phyloP scores from a whole-genome alignment of 2,113 vertebrate species.

The Apaloderma vittatum region DNA sequence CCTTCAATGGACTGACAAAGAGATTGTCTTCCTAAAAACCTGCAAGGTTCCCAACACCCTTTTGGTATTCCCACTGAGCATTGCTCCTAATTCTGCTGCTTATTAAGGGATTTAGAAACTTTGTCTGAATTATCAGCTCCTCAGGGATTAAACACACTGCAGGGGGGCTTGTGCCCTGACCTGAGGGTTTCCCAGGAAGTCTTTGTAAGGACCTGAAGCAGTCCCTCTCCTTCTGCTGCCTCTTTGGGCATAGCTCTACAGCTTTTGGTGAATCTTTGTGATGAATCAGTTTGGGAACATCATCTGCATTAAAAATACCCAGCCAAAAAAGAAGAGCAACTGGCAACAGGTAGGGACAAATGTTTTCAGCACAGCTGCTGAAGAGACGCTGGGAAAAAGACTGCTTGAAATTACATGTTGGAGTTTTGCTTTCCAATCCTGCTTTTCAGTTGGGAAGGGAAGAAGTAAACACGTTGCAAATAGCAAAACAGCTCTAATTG shows the following conservation, averaged over 20 bases:
- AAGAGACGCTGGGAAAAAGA: not conserved
- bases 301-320: not conserved
- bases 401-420: not conserved
- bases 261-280: not conserved
- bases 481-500: not conserved
- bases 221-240: not conserved
- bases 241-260: not conserved
- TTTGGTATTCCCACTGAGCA: not conserved
- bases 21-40: not conserved
- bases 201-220: not conserved
- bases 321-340: not conserved
- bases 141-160: not conserved
- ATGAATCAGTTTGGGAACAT: not conserved
- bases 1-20: not conserved
- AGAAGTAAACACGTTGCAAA: not conserved
- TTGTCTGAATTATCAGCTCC: not conserved
- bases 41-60: not conserved
- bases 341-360: not conserved
- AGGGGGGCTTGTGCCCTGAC: not conserved
- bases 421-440: not conserved
- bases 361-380: not conserved
- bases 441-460: not conserved
- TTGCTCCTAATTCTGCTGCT: not conserved
- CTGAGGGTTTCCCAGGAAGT: not conserved
- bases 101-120: not conserved